Base-by-base conservation (phyloP, 1,140 invertebrate species). In the Oreohelix idahoensis region DNA sequence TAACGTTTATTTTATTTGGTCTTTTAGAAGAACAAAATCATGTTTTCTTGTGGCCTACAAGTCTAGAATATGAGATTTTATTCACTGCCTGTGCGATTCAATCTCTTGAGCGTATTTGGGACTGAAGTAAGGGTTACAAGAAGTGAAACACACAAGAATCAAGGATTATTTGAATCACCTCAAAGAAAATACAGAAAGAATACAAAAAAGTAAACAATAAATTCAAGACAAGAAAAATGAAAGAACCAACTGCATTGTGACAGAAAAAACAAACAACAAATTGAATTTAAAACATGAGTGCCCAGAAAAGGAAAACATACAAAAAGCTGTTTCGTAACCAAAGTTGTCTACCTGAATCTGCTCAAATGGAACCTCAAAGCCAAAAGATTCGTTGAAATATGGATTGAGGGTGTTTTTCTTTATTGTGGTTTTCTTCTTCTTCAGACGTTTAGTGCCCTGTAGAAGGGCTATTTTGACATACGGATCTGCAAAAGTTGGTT, bases 401-500 rank as follows among this genome's bases (percentile, higher is more conserved):
- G 94, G 94, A 89, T 94, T 94, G 69, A 95, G 88, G 70, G 94
- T 94, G 38, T 93, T 90, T 89, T 92, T 92, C 91, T 94, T 94
- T 81, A 94, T 94, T 10, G 93, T 93, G 0, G 94, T 94, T 91
- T 95, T 95, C 90, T 94, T 94, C 90, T 94, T 94, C 90, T 95
- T 95, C 75, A 95, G 93, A 35, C 94, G 92, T 87, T 94, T 94
- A 39, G 92, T 93, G 85, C 94, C 93, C 87, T 94, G 94, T 88
- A 94, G 92, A 83, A 95, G 90, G 74, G 93, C 93, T 71, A 94
- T 93, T 91, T 95, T 95, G 85, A 94, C 94, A 90, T 94, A 95
- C 1, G 94, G 94, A 93, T 95, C 94, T 95, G 85, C 35, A 83
- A 89, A 85, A 86, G 99, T 99, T 93, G 99, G 99, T 53, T 29